A percentile compares a stretch with the other conserved stretches of the same genome.
These are phyloP conservation scores for Brachypteracias leptosomus DNA, from an alignment of 2,113 vertebrate species.

Conservation along the genomic window DNA sequence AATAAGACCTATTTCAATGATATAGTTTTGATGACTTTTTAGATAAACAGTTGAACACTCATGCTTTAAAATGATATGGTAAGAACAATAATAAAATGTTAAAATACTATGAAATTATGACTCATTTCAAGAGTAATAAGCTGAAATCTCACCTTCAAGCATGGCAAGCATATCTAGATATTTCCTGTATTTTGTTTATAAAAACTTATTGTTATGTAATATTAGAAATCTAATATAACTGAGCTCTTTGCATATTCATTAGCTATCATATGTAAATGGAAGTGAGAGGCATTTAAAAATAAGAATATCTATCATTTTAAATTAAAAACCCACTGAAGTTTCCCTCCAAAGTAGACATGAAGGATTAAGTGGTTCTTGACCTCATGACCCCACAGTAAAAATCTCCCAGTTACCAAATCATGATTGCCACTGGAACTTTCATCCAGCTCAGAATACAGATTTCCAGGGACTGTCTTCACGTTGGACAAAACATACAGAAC, in stretches of 20 bases:
- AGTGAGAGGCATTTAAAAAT: neutral
- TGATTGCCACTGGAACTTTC: neutral
- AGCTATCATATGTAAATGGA: neutral
- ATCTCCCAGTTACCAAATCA: neutral
- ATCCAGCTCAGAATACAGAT: neutral
- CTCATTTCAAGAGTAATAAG: neutral
- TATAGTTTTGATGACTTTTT: neutral
- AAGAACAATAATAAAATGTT: neutral
- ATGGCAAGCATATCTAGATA: neutral
- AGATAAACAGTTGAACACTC: neutral
- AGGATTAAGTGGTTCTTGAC: neutral
- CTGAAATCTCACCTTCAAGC: neutral
- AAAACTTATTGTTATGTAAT: neutral
- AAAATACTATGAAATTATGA: neutral
- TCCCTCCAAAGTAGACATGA: neutral
- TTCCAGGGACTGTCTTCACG: neutral
- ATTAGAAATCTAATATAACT: neutral
- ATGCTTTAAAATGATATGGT: neutral
- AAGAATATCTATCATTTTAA: neutral
- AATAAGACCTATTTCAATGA: neutral
- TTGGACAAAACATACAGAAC: accelerated
- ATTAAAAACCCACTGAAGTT: neutral
- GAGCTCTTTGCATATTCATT: neutral
- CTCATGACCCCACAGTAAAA: neutral
- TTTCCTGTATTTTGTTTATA: neutral